Evolutionary conservation across 2,797 vertebrate genomes (phyloP).

Genomic region (Loris lydekkerianus): DNA sequence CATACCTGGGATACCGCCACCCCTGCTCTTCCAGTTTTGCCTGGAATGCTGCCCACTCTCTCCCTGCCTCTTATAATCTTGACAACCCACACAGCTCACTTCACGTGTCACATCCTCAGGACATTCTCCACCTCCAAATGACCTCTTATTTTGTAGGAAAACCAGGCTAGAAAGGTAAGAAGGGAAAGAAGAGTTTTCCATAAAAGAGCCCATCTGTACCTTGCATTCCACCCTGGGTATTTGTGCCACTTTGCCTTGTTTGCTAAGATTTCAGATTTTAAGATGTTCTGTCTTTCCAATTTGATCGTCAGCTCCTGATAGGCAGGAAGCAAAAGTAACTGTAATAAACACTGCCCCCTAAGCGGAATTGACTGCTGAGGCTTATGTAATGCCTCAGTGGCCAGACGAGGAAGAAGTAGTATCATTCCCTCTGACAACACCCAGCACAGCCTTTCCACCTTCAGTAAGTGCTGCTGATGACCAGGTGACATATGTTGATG

Average conservation of each 20-base stretch:
- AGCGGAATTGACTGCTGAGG: background rate
- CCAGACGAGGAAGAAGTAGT: background rate
- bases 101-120: background rate
- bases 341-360: background rate
- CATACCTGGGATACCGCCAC: background rate
- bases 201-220: background rate
- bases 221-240: background rate
- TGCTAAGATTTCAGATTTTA: background rate
- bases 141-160: background rate
- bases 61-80: background rate
- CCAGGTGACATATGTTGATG: background rate
- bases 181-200: background rate
- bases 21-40: background rate
- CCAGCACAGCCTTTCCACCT: background rate
- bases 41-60: background rate
- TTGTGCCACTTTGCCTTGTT: background rate
- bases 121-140: background rate
- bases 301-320: accelerated
- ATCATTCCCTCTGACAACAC: background rate
- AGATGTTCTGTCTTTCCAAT: background rate
- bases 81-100: background rate
- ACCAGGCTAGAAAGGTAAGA: background rate
- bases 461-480: background rate
- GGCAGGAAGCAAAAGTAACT: background rate
- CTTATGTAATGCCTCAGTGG: background rate